Conservation (phyloP, 2,113 vertebrate genomes). For the Kryptolebias marmoratus region DNA sequence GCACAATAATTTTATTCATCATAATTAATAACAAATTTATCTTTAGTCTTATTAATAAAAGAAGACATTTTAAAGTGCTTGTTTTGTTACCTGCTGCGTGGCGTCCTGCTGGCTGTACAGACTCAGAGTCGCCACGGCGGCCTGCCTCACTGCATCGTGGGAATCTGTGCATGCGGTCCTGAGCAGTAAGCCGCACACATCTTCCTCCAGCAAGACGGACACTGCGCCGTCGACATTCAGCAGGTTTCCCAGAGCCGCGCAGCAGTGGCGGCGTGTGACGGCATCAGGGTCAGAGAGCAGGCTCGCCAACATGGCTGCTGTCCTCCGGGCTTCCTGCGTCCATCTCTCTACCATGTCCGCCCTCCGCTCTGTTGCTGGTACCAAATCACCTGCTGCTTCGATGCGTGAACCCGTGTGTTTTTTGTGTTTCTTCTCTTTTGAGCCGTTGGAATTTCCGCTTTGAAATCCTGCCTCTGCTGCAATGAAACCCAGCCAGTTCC, state of each 20-base stretch:
- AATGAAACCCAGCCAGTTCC: conserved; percentile 75
- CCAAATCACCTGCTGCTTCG: conserved; percentile 9
- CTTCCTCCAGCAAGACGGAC: conserved; percentile 53
- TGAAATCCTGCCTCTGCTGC: conserved; percentile 31
- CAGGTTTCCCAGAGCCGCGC: conserved; percentile 71
- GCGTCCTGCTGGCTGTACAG: conserved; percentile 68
- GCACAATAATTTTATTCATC: too few species aligned
- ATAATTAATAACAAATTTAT: too few species aligned
- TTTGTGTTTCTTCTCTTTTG: conserved; percentile 24
- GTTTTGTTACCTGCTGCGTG: conserved; percentile 69
- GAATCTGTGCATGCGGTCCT: conserved; percentile 71
- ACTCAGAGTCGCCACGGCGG: conserved; percentile 69
- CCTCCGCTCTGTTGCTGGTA: conserved; percentile 1
- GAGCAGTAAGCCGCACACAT: conserved; percentile 61
- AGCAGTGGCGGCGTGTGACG: conserved; percentile 76
- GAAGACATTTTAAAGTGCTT: background rate
- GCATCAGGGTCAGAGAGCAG: conserved; percentile 73
- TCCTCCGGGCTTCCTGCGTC: conserved; percentile 65
- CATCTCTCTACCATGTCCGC: conserved; percentile 51
- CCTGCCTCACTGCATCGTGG: conserved; percentile 72
- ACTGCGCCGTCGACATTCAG: conserved; percentile 48
- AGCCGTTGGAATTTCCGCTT: background rate
- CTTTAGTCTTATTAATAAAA: too few species aligned
- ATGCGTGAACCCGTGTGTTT: conserved; percentile 10
- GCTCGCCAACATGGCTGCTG: conserved; percentile 47